Conservation (phyloP, 2,888 invertebrate genomes). For the Hermaeophaga mercurialis region DNA sequence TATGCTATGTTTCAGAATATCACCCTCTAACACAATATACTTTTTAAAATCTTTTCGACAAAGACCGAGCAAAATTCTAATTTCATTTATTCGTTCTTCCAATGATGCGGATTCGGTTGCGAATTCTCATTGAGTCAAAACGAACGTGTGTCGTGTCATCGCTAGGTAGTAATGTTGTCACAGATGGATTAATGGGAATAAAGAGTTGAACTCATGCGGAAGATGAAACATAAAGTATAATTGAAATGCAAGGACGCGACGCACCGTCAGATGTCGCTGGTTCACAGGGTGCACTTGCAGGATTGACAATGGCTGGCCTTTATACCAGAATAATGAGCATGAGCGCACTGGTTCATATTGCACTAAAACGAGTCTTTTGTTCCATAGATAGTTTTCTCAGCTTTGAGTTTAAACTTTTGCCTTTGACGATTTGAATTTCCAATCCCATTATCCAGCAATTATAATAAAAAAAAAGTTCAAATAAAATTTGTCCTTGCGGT, state of each 20-base stretch:
- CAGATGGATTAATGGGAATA: slow-evolving; percentile 46
- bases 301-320: slow-evolving; percentile 7
- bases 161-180: not conserved
- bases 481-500: too few relatives aligned
- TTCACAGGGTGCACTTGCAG: not conserved
- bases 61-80: too few relatives aligned
- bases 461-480: too few relatives aligned
- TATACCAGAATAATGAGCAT: slow-evolving; percentile 3
- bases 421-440: too few relatives aligned
- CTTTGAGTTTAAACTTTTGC: not conserved
- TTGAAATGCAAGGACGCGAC: slow-evolving; percentile 50
- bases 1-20: too few relatives aligned
- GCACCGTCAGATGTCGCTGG: slow-evolving; percentile 39
- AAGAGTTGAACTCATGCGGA: slow-evolving; percentile 51
- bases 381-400: not conserved
- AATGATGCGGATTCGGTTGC: too few relatives aligned
- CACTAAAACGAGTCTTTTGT: slow-evolving; percentile 5
- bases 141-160: not conserved
- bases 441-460: too few relatives aligned
- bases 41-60: too few relatives aligned
- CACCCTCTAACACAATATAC: too few relatives aligned
- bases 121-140: not conserved
- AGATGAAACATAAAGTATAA: slow-evolving; percentile 54
- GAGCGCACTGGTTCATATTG: not conserved
- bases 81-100: too few relatives aligned